Evolutionary conservation across 2,888 invertebrate species (phyloP), one percentile per base, ranked within the genome.

Genomic region (Theretra japonica): DNA sequence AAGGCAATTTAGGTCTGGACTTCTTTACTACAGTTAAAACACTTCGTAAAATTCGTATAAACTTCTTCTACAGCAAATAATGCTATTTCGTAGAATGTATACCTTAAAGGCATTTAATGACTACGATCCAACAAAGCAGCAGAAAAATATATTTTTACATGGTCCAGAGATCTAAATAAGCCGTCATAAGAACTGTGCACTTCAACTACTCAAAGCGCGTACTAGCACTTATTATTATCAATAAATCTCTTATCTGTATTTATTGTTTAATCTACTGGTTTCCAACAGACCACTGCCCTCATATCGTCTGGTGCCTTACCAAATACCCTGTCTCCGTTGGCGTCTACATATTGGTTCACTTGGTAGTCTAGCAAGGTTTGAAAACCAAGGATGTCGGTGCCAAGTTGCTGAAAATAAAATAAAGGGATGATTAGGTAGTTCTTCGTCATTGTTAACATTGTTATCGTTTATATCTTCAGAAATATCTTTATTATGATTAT

Each of bases 271-370:
- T 92, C 88, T 0, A 92, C 77, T 5, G 94, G 90, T 90, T 97
- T 98, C 97, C 97, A 98, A 80, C 97, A 97, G 2, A 97, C 97
- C 71, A 97, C 90, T 0, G 96, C 97, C 80, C 96, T 90, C 92
- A 97, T 97, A 33, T 96, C 95, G 81, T 98, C 97, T 0, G 97
- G 96, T 0, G 98, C 98, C 70, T 95, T 87, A 0, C 95, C 95
- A 85, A 98, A 98, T 28, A 97, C 97, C 82, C 95, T 96, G 0
- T 95, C 95, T 7, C 97, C 97, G 83, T 97, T 97, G 4, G 95
- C 86, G 73, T 97, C 96, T 2, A 96, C 92, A 85, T 96, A 98
- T 79, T 96, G 94, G 87, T 98, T 98, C 17, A 98, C 96, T 94
- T 98, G 97, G 85, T 96, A 97, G 86, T 97, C 96, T 73, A 96